Percentiles rank a stretch among this genome's conserved stretches.
phyloP scores from a whole-genome alignment of 2,797 vertebrate genomes.

The Coregonus suidteri region DNA sequence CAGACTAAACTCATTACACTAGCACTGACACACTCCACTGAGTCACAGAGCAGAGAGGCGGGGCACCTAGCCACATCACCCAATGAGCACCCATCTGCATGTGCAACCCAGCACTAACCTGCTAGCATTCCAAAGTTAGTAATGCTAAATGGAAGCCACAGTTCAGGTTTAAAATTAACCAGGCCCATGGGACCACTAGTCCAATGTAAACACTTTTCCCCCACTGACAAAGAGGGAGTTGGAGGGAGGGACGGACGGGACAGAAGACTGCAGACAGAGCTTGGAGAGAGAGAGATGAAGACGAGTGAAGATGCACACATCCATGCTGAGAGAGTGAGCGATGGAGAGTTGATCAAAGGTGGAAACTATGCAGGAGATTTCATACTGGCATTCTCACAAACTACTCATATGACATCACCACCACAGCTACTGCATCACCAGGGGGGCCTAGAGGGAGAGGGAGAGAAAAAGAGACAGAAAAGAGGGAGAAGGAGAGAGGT shows the following conservation, averaged over 20 bases:
- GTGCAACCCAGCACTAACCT: not conserved
- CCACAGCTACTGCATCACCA: not conserved
- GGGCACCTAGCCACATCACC: constrained; percentile 22
- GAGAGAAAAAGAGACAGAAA: not conserved
- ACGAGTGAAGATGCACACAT: not conserved
- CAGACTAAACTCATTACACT: constrained; percentile 8
- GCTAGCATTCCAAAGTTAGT: not conserved
- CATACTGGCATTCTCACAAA: not conserved
- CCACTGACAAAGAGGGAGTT: not conserved
- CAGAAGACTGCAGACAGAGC: not conserved
- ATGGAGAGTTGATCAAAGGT: constrained; percentile 10
- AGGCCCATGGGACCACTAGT: not conserved
- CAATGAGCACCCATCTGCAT: constrained; percentile 4
- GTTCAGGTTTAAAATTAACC: constrained; percentile 14
- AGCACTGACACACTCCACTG: constrained; percentile 28
- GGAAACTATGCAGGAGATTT: constrained; percentile 3
- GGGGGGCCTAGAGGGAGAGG: too few species aligned
- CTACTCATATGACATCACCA: not conserved
- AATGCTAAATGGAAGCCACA: not conserved
- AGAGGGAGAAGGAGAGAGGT: not conserved
- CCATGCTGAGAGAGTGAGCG: not conserved
- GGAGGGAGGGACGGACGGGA: not conserved
- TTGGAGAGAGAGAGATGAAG: not conserved
- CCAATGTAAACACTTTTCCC: constrained; percentile 36
- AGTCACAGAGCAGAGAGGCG: constrained; percentile 20